Base-by-base conservation (phyloP, 1,140 invertebrate genomes). In the Andrena cerasifolii region DNA sequence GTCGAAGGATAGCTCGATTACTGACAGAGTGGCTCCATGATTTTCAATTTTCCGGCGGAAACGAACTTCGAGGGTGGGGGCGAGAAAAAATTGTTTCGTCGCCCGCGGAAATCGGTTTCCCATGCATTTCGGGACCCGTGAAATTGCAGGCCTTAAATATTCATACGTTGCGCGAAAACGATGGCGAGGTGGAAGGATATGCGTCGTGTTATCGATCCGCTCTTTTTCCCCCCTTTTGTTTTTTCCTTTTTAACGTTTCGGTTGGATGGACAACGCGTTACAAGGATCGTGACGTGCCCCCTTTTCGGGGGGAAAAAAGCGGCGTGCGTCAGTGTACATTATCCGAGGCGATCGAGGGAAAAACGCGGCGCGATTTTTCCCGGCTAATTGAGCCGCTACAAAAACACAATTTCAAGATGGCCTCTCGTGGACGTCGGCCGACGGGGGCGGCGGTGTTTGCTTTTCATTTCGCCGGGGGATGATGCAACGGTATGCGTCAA, bases 321-420 rank as follows among this genome's bases (percentile, higher is more conserved):
- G 47, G 33, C 24, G 16, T n/a, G 67, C 67, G 67, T 70, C 67
- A 45, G 4, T 6, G 3, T 7, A n/a, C 40, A 47, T 54, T 59
- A 31, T 47, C 45, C 45, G 26, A 14, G 18, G 21, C 4, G 7
- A 0, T 10, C 14, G 0, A 1, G 24, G 14, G 31, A 43, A 56
- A 54, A 31, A 8, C 16, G 54, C 1, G 4, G n/a, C 14, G 7
- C 49, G 49, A 68, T 70, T 70, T 71, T 47, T 71, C 26, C 36
- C 24, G 7, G n/a, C 36, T 73, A 51, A 51, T 73, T 51, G 43
- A 47, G 3, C 31, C 45, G 12, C 45, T 73, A n/a, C 14, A 45
- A 63, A 73, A 63, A 63, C 21, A 51, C 45, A 40, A 73, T 63
- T 16, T 26, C 33, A 40, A n/a, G 45, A 63, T 63, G 8, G 45